Conservation (phyloP, 2,113 vertebrate species). For the Tragulus kanchil region DNA sequence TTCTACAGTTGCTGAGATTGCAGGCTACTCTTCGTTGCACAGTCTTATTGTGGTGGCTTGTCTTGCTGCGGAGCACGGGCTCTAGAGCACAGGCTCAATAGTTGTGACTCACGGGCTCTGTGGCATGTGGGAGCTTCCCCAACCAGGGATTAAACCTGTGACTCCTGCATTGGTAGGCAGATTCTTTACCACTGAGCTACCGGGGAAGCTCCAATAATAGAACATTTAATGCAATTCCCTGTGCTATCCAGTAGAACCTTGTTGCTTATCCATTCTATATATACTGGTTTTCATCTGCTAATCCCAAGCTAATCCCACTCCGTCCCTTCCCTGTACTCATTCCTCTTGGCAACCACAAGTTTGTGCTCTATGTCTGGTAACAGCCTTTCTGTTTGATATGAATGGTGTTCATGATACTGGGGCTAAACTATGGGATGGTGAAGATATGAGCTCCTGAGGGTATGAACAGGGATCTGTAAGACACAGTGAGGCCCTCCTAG, state of each 20-base stretch:
- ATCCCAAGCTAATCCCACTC: not conserved
- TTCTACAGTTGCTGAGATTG: not conserved
- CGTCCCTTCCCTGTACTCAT: not conserved
- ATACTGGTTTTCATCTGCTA: not conserved
- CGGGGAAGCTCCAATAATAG: not conserved
- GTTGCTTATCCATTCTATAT: not conserved
- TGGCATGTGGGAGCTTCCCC: not conserved
- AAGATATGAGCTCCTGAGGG: not conserved
- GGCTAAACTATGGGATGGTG: not conserved
- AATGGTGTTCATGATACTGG: not conserved
- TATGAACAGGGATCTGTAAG: not conserved
- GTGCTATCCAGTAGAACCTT: not conserved
- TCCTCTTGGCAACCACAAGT: not conserved
- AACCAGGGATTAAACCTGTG: not conserved
- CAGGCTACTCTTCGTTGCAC: not conserved
- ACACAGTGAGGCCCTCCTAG: not conserved
- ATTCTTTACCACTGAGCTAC: not conserved
- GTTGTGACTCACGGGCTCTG: not conserved
- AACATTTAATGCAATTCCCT: not conserved
- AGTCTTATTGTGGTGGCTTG: not conserved
- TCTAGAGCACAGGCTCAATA: not conserved
- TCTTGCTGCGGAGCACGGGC: not conserved
- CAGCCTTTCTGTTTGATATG: not conserved
- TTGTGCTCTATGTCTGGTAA: not conserved
- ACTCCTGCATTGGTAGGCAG: not conserved